Evolutionary conservation across 2,888 invertebrate genomes (phyloP).

Genomic region (Taphrorychus bicolor): DNA sequence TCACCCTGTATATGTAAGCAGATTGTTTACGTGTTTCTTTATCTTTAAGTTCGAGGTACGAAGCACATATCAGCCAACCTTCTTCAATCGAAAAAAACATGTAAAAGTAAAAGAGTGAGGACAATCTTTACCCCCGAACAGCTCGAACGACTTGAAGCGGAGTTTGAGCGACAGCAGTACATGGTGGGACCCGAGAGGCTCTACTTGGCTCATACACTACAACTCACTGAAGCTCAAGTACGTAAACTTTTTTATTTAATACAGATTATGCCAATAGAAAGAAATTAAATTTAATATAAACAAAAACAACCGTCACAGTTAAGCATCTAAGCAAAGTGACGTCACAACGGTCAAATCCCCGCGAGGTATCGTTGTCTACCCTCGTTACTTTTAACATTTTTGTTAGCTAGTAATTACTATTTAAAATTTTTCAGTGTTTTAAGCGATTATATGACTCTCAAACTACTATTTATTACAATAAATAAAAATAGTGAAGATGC

Average conservation of each 20-base stretch:
- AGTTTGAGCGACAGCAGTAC: conserved; percentile 96
- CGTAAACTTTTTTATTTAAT: conserved; percentile 43
- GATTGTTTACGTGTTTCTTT: neutral
- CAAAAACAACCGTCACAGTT: no score
- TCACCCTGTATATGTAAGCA: neutral
- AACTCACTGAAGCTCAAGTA: conserved; percentile 89
- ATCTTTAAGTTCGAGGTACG: conserved; percentile 51
- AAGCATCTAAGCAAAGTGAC: no score
- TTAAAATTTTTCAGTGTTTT: no score
- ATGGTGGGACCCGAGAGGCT: conserved; percentile 97
- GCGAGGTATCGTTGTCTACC: no score
- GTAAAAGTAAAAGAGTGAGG: conserved; percentile 84
- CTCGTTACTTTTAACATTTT: no score
- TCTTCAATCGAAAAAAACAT: conserved; percentile 60
- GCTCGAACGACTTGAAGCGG: conserved; percentile 89
- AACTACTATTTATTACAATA: neutral
- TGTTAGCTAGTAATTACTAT: no score
- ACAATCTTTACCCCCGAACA: conserved; percentile 98
- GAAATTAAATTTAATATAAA: no score
- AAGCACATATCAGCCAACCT: conserved; percentile 52
- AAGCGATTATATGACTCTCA: neutral
- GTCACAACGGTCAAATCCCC: no score
- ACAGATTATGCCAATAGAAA: no score
- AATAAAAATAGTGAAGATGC: no score
- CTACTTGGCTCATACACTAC: conserved; percentile 87